Conservation (phyloP, 2,888 invertebrate genomes). For the Plagodis dolabraria region DNA sequence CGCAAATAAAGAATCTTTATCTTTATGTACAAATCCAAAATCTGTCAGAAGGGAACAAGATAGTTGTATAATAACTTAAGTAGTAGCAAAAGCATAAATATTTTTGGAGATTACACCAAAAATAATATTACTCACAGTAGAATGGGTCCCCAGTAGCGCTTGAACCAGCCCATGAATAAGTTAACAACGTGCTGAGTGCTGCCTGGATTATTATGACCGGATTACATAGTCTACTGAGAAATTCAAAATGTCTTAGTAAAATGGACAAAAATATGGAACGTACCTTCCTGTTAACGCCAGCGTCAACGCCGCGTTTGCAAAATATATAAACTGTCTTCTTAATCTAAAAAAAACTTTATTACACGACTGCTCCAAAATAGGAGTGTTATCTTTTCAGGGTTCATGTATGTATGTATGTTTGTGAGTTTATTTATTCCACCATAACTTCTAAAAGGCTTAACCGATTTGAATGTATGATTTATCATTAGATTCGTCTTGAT, state of each 20-base stretch:
- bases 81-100: not conserved
- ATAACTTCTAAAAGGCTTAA: no score
- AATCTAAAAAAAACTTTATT: no score
- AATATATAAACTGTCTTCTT: no score
- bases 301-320: no score
- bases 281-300: no score
- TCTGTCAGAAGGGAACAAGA: not conserved
- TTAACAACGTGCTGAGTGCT: slow-evolving; percentile 28
- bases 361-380: no score
- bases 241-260: not conserved
- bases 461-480: no score
- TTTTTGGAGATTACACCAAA: not conserved
- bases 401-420: no score
- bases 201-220: slow-evolving; percentile 15
- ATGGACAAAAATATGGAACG: not conserved
- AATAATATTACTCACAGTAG: slow-evolving; percentile 19
- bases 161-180: slow-evolving; percentile 44
- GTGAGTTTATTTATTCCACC: no score
- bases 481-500: no score
- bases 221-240: slow-evolving; percentile 5
- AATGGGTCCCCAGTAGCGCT: slow-evolving; percentile 46
- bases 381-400: no score
- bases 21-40: not conserved
- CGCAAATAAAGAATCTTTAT: no score
- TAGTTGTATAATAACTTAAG: not conserved